These are phyloP conservation scores for Rafetus swinhoei DNA, from an alignment of 2,113 vertebrate species.

Conservation along the genomic window DNA sequence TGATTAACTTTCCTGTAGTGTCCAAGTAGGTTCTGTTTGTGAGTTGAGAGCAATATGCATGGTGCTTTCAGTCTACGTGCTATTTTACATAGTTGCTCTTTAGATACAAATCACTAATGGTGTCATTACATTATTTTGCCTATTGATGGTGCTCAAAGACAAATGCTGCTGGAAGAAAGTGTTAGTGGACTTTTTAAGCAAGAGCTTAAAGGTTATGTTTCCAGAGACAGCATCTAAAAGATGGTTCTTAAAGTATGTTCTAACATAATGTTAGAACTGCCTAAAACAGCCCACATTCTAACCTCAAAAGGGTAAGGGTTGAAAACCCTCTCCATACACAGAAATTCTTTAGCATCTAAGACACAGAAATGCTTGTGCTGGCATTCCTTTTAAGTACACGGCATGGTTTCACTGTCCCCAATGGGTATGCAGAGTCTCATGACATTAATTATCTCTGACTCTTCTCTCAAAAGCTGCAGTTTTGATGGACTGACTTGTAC, in stretches of 20 bases:
- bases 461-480: background rate
- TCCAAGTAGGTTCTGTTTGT: background rate
- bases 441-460: background rate
- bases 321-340: background rate
- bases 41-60: background rate
- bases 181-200: background rate
- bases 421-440: background rate
- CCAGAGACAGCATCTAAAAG: accelerated
- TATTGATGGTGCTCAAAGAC: background rate
- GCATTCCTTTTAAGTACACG: background rate
- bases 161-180: accelerated
- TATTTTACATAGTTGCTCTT: background rate
- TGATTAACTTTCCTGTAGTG: background rate
- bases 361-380: background rate
- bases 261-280: background rate
- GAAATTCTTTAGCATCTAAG: accelerated
- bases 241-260: accelerated
- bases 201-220: background rate
- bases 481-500: too few species aligned
- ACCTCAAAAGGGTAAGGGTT: background rate
- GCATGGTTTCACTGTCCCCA: background rate
- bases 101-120: accelerated
- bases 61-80: accelerated
- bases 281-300: background rate
- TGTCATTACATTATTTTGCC: background rate